Percentiles rank a stretch among this genome's conserved stretches.
These are phyloP conservation scores for Lepidurus arcticus DNA, from an alignment of 1,140 invertebrate species.

Conservation along the genomic window DNA sequence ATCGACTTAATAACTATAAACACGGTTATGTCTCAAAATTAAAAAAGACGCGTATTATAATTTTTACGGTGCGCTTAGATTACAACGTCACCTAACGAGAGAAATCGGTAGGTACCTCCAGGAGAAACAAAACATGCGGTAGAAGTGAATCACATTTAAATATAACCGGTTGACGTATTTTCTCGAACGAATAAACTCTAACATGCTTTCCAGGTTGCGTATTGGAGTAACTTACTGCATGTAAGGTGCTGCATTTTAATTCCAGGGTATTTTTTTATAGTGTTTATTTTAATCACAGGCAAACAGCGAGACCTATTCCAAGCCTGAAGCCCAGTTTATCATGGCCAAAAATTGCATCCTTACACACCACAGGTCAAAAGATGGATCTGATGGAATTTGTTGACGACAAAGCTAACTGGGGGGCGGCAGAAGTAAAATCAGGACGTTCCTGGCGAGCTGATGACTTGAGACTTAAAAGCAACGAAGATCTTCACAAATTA, in stretches of 20 bases:
- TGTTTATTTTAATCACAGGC: not conserved
- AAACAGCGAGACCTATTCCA: not conserved
- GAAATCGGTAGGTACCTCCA: not conserved
- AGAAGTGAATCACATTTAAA: not conserved
- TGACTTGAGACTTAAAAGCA: slow-evolving; percentile 91
- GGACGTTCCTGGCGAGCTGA: slow-evolving; percentile 85
- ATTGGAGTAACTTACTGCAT: not conserved
- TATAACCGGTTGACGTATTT: not conserved
- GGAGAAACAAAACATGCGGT: not conserved
- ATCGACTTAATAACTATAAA: too few species aligned
- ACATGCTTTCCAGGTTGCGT: not conserved
- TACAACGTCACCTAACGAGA: not conserved
- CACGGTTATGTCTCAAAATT: too few species aligned
- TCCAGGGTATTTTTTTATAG: not conserved
- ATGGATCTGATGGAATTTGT: slow-evolving; percentile 78
- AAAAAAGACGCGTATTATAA: too few species aligned
- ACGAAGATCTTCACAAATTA: slow-evolving; percentile 92
- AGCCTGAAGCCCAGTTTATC: not conserved
- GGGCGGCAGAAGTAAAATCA: slow-evolving; percentile 63
- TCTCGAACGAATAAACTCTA: not conserved
- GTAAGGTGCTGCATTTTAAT: not conserved
- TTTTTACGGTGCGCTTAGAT: too few species aligned
- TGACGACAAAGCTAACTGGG: slow-evolving; percentile 82
- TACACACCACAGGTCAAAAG: slow-evolving; percentile 1
- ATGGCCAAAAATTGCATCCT: not conserved